Conservation (phyloP, 2,888 invertebrate species). For the Amblyjoppa proteus region DNA sequence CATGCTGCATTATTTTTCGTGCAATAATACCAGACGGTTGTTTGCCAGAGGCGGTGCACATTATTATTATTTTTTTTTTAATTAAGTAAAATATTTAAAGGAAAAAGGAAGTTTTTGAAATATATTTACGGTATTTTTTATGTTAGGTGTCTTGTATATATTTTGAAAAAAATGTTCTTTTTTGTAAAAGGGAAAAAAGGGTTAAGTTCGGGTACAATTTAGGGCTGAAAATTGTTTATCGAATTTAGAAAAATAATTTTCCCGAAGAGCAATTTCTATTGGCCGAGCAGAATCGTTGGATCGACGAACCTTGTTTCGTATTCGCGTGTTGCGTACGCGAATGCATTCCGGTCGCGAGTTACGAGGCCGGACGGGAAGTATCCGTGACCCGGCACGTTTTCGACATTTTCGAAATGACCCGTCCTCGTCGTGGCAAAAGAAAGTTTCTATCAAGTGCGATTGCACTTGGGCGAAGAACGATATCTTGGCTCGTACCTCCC, state of each 20-base stretch:
- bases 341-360: conserved; percentile 47
- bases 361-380: conserved; percentile 46
- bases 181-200: too few relatives aligned
- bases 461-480: conserved; percentile 52
- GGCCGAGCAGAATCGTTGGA: background rate
- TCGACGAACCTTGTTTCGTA: background rate
- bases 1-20: background rate
- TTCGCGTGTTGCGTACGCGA: background rate
- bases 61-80: too few relatives aligned
- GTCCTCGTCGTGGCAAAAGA: conserved; percentile 34
- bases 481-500: conserved; percentile 11
- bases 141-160: too few relatives aligned
- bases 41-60: too few relatives aligned
- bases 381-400: conserved; percentile 51
- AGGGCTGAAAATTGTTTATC: too few relatives aligned
- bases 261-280: background rate
- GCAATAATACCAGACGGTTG: background rate
- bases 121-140: too few relatives aligned
- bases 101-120: too few relatives aligned
- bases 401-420: conserved; percentile 57
- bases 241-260: too few relatives aligned
- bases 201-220: too few relatives aligned
- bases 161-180: too few relatives aligned
- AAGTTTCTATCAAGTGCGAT: conserved; percentile 59
- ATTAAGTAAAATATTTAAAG: too few relatives aligned